These are phyloP conservation scores for Sarcophaga rosellei DNA, from an alignment of 2,888 invertebrate species.

Conservation along the genomic window DNA sequence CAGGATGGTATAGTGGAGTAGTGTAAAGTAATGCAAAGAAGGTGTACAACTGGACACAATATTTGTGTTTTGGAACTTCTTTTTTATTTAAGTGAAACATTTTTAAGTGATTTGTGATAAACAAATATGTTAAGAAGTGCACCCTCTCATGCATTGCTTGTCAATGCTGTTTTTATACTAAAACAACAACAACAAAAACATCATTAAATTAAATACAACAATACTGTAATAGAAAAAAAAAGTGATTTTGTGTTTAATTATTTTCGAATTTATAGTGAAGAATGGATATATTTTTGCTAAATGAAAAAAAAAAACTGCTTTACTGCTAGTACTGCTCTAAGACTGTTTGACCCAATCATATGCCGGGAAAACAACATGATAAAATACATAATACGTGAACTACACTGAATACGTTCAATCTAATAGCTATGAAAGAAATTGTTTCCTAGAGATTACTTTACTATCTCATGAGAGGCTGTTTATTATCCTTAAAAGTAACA, in stretches of 20 bases:
- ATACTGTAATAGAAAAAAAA: conserved; percentile 50
- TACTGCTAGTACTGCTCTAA: too few species aligned
- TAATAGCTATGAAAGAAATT: too few species aligned
- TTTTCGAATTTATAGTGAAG: not conserved
- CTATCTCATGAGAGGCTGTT: too few species aligned
- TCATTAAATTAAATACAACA: conserved; percentile 55
- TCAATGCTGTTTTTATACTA: conserved; percentile 41
- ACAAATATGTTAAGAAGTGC: conserved; percentile 13
- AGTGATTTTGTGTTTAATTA: conserved; percentile 34
- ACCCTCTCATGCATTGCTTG: not conserved
- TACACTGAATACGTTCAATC: too few species aligned
- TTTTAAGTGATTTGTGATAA: conserved; percentile 25
- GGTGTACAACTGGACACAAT: conserved; percentile 1
- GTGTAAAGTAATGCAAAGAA: conserved; percentile 10
- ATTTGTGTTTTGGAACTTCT: conserved; percentile 34
- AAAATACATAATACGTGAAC: too few species aligned
- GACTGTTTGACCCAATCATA: too few species aligned
- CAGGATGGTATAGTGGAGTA: conserved; percentile 6
- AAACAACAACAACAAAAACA: conserved; percentile 27
- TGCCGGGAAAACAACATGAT: too few species aligned
- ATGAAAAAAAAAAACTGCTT: too few species aligned
- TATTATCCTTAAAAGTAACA: too few species aligned
- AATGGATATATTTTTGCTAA: too few species aligned
- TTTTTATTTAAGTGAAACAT: conserved; percentile 6
- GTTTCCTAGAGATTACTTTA: too few species aligned